These are phyloP conservation scores for Phalacrocorax brasilianus DNA, from an alignment of 2,113 vertebrate genomes.

Conservation along the genomic window DNA sequence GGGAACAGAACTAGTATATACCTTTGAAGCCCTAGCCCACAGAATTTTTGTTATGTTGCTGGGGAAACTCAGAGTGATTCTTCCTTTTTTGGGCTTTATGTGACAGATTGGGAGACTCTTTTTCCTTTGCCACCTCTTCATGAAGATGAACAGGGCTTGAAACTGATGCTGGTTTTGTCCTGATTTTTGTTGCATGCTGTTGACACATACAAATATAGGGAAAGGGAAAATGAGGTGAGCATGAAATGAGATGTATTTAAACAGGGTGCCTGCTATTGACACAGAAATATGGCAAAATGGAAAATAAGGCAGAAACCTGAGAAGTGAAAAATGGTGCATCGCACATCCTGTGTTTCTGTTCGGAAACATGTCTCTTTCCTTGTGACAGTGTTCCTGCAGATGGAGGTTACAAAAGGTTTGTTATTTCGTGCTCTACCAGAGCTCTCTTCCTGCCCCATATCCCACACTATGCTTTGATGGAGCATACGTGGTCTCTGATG, in stretches of 20 bases:
- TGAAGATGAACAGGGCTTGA: background rate
- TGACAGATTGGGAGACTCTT: background rate
- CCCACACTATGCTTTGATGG: background rate
- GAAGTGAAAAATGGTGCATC: background rate
- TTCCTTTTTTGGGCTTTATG: background rate
- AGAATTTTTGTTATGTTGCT: background rate
- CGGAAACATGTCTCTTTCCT: background rate
- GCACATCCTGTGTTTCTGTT: background rate
- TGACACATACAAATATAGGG: constrained; percentile 19
- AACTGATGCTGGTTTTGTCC: constrained; percentile 11
- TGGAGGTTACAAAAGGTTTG: background rate
- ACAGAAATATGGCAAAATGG: background rate
- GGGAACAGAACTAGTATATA: background rate
- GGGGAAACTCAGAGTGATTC: background rate
- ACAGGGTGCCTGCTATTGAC: background rate
- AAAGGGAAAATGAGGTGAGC: constrained; percentile 22
- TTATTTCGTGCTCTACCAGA: background rate
- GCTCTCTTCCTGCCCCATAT: background rate
- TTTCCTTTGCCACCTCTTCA: background rate
- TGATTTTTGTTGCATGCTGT: constrained; percentile 11
- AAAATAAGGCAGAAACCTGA: background rate
- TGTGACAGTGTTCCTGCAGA: background rate
- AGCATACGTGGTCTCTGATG: background rate
- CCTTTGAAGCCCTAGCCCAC: background rate
- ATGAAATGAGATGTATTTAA: background rate